Conservation (phyloP, 2,797 vertebrate genomes). For the Coracias cyanogaster region DNA sequence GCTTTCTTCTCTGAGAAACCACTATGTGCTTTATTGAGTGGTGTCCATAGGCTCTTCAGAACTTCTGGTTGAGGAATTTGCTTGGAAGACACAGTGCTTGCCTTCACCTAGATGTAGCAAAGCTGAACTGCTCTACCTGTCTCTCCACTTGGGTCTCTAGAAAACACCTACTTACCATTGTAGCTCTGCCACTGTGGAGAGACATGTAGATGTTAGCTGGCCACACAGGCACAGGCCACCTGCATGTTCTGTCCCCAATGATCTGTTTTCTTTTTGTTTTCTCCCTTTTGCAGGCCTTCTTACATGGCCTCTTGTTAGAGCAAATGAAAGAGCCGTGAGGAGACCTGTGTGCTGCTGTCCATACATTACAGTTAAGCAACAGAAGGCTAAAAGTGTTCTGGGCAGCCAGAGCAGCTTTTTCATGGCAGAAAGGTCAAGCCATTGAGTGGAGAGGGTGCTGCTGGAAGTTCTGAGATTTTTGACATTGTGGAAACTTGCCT, state of each 20-base stretch:
- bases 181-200: neutral
- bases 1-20: neutral
- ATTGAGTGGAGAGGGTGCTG: neutral
- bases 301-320: neutral
- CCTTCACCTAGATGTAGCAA: neutral
- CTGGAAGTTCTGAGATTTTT: neutral
- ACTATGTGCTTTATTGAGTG: neutral
- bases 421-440: neutral
- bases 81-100: neutral
- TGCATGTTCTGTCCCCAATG: neutral
- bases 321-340: neutral
- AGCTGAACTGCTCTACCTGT: neutral
- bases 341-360: neutral
- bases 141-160: neutral
- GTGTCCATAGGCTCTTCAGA: neutral
- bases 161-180: neutral
- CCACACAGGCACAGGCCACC: neutral
- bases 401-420: neutral
- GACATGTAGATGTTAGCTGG: neutral
- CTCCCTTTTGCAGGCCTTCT: neutral
- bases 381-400: neutral
- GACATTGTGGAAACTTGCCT: neutral
- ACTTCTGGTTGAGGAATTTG: neutral
- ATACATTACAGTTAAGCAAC: neutral
- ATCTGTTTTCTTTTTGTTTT: neutral